Evolutionary conservation across 1,140 invertebrate genomes (phyloP).

Genomic region (Cydia strobilella): DNA sequence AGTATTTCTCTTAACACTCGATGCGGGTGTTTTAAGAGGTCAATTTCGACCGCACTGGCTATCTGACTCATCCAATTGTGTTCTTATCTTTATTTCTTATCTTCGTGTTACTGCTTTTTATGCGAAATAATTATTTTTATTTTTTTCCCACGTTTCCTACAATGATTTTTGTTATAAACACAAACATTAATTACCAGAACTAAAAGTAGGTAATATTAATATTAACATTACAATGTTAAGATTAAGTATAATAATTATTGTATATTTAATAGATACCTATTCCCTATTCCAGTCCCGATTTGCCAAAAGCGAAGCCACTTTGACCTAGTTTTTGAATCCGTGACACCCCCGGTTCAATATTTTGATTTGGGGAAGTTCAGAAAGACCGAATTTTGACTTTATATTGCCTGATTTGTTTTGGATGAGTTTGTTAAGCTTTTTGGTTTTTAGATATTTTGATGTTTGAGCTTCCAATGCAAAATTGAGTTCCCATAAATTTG

Average conservation of each 20-base stretch:
- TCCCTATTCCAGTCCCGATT: not conserved
- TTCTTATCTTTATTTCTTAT: not conserved
- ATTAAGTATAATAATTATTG: not conserved
- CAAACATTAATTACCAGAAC: not conserved
- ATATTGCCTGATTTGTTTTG: not conserved
- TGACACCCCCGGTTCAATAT: not conserved
- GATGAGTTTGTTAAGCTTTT: no score
- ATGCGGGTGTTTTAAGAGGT: not conserved
- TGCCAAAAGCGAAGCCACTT: not conserved
- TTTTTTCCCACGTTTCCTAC: not conserved
- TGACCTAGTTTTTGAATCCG: not conserved
- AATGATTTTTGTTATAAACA: not conserved
- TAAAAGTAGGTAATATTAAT: not conserved
- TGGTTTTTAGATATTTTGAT: not conserved
- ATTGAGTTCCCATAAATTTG: no score
- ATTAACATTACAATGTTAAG: not conserved
- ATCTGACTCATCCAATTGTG: constrained; percentile 3
- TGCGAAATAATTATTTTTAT: not conserved
- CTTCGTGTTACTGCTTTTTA: not conserved
- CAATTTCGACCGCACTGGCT: not conserved
- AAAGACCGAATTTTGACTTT: not conserved
- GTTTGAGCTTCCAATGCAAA: no score
- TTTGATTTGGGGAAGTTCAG: not conserved
- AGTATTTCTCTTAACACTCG: not conserved
- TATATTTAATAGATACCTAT: not conserved